A percentile compares a stretch with the other conserved stretches of the same genome.
These are phyloP conservation scores for Nomada fucata DNA, from an alignment of 2,888 invertebrate genomes.

Conservation along the genomic window DNA sequence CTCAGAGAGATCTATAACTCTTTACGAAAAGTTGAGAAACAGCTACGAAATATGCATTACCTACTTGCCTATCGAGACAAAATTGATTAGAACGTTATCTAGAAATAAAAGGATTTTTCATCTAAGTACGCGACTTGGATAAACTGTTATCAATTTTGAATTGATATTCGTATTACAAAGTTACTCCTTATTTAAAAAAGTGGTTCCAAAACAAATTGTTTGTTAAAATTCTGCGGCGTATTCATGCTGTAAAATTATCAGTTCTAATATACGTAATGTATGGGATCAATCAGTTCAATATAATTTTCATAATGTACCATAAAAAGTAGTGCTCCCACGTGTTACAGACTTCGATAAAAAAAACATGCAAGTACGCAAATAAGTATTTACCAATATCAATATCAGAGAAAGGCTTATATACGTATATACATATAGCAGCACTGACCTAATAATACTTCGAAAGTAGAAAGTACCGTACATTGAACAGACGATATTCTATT, in stretches of 20 bases:
- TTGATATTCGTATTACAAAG: too few relatives aligned
- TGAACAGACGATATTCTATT: not conserved
- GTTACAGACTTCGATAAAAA: not conserved
- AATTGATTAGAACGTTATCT: not conserved
- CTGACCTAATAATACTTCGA: constrained; percentile 38
- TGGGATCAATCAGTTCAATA: too few relatives aligned
- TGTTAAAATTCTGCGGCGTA: too few relatives aligned
- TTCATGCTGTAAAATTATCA: too few relatives aligned
- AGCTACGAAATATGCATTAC: not conserved
- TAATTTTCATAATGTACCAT: not conserved
- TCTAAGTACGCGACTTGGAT: too few relatives aligned
- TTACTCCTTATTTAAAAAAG: too few relatives aligned
- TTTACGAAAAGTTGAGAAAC: not conserved
- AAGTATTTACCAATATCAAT: not conserved
- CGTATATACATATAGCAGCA: not conserved
- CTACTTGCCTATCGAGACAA: not conserved
- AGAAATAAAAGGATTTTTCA: too few relatives aligned
- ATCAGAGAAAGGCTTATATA: constrained; percentile 10
- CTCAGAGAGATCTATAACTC: constrained; percentile 7
- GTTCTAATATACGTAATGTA: too few relatives aligned
- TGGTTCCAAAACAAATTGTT: too few relatives aligned
- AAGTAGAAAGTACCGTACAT: constrained; percentile 49
- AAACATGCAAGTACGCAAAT: not conserved
- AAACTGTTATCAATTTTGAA: too few relatives aligned
- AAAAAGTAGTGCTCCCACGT: not conserved